Conservation (phyloP, 2,113 vertebrate genomes). For the Noturus placidus region DNA sequence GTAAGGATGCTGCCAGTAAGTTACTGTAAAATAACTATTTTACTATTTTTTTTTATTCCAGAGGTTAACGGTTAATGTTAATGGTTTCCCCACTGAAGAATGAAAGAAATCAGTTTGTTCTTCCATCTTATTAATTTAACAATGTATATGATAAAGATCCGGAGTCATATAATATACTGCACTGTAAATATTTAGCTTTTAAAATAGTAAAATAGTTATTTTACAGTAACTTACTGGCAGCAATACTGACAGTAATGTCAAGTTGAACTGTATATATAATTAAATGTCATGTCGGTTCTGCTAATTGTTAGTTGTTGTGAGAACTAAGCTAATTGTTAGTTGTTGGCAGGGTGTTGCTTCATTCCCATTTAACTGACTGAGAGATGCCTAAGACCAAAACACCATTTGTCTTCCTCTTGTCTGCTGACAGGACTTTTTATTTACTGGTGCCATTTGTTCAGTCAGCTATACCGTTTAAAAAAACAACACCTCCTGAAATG, state of each 20-base stretch:
- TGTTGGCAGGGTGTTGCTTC: constrained; percentile 46
- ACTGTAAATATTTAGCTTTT: background rate
- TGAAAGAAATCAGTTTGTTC: background rate
- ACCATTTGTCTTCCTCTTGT: constrained; percentile 30
- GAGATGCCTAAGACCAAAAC: constrained; percentile 17
- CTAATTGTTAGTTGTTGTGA: constrained; percentile 54
- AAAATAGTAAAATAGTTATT: too few species aligned
- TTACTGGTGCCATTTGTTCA: constrained; percentile 44
- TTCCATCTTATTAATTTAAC: background rate
- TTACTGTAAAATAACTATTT: too few species aligned
- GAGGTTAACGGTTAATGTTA: too few species aligned
- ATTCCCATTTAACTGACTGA: constrained; percentile 43
- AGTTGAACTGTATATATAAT: background rate
- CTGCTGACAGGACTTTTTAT: constrained; percentile 41
- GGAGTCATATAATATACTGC: background rate
- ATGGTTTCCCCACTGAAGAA: background rate
- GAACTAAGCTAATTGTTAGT: constrained; percentile 60
- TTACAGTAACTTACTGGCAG: background rate
- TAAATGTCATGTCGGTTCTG: constrained; percentile 36
- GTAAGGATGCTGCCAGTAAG: background rate
- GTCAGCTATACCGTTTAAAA: constrained; percentile 19
- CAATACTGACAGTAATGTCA: background rate
- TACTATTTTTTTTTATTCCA: too few species aligned
- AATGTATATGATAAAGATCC: background rate
- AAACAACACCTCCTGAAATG: constrained; percentile 28